Percentiles rank a stretch among this genome's conserved stretches.
Evolutionary conservation across 2,888 invertebrate species (phyloP).

Genomic region (Spilarctia lutea): DNA sequence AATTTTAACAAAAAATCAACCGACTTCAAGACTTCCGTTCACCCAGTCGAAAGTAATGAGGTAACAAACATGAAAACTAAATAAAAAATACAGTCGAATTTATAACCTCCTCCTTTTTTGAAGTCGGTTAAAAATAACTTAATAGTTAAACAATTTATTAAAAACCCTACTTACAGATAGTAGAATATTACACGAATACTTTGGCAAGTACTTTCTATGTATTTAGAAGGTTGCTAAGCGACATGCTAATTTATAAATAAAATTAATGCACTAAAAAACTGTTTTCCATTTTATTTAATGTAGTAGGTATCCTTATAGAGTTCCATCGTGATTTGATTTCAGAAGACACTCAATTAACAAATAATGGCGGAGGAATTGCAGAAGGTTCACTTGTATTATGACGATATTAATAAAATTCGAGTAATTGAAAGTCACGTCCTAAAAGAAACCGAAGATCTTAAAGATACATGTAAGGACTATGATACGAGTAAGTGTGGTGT

Average conservation of each 20-base stretch:
- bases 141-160: background rate
- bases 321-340: background rate
- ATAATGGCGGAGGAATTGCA: constrained; percentile 89
- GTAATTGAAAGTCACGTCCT: constrained; percentile 90
- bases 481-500: constrained; percentile 89
- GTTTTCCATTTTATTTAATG: background rate
- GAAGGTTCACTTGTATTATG: constrained; percentile 94
- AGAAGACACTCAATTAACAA: background rate
- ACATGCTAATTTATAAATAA: background rate
- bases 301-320: background rate
- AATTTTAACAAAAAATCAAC: too few relatives aligned
- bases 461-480: constrained; percentile 95
- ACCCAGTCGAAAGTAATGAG: too few relatives aligned
- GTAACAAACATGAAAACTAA: too few relatives aligned
- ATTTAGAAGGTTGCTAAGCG: background rate
- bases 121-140: too few relatives aligned
- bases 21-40: too few relatives aligned
- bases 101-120: too few relatives aligned
- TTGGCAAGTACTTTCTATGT: background rate
- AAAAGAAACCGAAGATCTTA: constrained; percentile 93
- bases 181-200: background rate
- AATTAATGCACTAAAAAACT: background rate
- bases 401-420: constrained; percentile 91
- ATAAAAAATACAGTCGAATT: too few relatives aligned
- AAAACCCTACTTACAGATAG: background rate